Base-by-base conservation (phyloP, 2,888 invertebrate genomes). In the Orthosia incerta region DNA sequence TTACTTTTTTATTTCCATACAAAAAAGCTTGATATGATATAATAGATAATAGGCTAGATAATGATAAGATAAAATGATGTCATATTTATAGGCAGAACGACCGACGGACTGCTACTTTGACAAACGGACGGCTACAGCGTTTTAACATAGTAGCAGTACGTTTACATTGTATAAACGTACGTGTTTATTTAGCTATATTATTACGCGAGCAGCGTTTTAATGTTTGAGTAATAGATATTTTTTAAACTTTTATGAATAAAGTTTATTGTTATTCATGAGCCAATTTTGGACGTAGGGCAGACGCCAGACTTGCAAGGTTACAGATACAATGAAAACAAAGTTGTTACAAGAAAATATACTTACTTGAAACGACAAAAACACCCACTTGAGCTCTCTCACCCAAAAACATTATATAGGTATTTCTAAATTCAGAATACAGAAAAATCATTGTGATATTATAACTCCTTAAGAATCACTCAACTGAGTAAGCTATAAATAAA, bases 151-250 rank as follows among this genome's bases (percentile, higher is more conserved):
- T 26, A 26, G 16, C 74, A 81, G 75, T 69, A 46, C 69, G 70
- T 79, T 79, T 83, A 69, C 67, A 79, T 84, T 82, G 76, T 85
- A 76, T 80, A 84, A 84, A 87, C 82, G 69, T 75, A 74, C 59
- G 67, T 82, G 83, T 87, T 88, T 86, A 61, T 71, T 85, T 82
- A 69, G 67, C 50, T 79, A 79, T 78, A 71, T 82, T 76, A 85
- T 87, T 78, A 83, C 74, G 64, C 67, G 75, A 80, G 79, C 76
- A 76, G 67, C 71, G 75, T 82, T 80, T 76, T 82, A 82, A 61
- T 78, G 79, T 74, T 79, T 80, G 71, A 82, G 56, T 75, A 60
- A 50, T 48, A 62, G 51, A 65, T 72, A 55, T 74, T 71, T 71
- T 71, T 74, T 64, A 31, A 48, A 63, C 26, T 65, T 61, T 79